phyloP scores from a whole-genome alignment of 2,113 vertebrate species.

The Anguilla rostrata region DNA sequence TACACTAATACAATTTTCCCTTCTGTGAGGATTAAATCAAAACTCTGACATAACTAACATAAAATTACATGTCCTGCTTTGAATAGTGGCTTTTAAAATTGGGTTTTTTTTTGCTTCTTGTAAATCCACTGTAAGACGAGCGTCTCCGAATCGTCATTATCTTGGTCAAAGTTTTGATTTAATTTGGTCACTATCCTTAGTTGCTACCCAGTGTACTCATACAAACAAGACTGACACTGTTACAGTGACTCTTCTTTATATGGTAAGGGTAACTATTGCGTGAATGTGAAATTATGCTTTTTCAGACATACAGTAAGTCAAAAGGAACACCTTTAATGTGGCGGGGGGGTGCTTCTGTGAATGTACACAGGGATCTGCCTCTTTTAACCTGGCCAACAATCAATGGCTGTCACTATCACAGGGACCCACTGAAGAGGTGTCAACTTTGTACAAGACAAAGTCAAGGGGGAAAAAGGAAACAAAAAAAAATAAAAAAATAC shows the following conservation, averaged over 20 bases:
- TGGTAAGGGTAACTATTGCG: not conserved
- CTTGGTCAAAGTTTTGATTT: slow-evolving; percentile 32
- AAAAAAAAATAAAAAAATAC: not conserved
- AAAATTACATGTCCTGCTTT: slow-evolving; percentile 34
- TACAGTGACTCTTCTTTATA: not conserved
- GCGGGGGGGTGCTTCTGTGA: not conserved
- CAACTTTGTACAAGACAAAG: slow-evolving; percentile 11
- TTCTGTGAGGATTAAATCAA: slow-evolving; percentile 45
- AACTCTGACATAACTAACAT: slow-evolving; percentile 48
- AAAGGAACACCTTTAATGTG: not conserved
- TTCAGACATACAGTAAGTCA: not conserved
- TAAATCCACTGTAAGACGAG: slow-evolving; percentile 4
- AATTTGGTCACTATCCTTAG: slow-evolving; percentile 35
- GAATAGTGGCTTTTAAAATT: slow-evolving; percentile 41
- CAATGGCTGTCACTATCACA: slow-evolving; percentile 21
- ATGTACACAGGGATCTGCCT: not conserved
- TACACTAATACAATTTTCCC: slow-evolving; percentile 56
- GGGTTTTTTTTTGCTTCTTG: not conserved
- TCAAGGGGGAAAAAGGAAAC: slow-evolving; percentile 5
- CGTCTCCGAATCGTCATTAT: slow-evolving; percentile 36
- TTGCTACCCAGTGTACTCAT: slow-evolving; percentile 25
- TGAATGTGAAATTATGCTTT: not conserved
- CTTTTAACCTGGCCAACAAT: not conserved
- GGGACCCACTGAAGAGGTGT: slow-evolving; percentile 3
- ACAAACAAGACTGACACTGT: not conserved